A percentile compares a stretch with the other conserved stretches of the same genome.
Conservation (phyloP, 1,140 invertebrate genomes). For the Drosophila nigrodunni region DNA sequence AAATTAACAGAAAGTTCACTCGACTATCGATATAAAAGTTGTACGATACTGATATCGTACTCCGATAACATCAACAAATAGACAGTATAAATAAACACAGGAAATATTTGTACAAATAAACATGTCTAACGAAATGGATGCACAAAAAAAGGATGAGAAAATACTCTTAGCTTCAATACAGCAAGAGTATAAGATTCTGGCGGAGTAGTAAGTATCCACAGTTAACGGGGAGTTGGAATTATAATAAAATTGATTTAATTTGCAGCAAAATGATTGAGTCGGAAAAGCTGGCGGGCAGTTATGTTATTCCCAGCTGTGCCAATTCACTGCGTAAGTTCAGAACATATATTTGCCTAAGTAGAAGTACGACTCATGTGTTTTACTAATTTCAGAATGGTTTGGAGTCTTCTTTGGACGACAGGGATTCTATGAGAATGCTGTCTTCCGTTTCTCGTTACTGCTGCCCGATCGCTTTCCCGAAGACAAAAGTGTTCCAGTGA, state of each 20-base stretch:
- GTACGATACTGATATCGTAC: neutral
- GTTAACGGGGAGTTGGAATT: neutral
- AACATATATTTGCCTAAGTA: neutral
- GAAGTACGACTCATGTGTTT: neutral
- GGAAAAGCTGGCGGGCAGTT: constrained; percentile 94
- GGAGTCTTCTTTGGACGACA: constrained; percentile 95
- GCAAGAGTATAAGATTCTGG: constrained; percentile 91
- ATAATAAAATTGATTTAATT: constrained; percentile 69
- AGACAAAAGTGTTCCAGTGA: constrained; percentile 89
- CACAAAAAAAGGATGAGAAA: constrained; percentile 72
- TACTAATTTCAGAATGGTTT: constrained; percentile 91
- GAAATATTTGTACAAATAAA: constrained; percentile 24
- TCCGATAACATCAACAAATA: neutral
- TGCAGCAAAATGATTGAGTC: constrained; percentile 92
- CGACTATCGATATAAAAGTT: neutral
- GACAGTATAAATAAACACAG: constrained; percentile 2
- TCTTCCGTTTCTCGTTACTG: constrained; percentile 94
- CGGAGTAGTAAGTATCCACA: constrained; percentile 89
- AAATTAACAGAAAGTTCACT: no score
- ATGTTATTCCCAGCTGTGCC: constrained; percentile 95
- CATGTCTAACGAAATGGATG: constrained; percentile 77
- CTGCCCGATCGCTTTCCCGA: constrained; percentile 95
- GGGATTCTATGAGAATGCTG: constrained; percentile 93
- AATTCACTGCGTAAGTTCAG: constrained; percentile 87
- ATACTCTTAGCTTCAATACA: constrained; percentile 85